These are phyloP conservation scores for Chitala chitala DNA, from an alignment of 2,113 vertebrate genomes.

Conservation along the genomic window DNA sequence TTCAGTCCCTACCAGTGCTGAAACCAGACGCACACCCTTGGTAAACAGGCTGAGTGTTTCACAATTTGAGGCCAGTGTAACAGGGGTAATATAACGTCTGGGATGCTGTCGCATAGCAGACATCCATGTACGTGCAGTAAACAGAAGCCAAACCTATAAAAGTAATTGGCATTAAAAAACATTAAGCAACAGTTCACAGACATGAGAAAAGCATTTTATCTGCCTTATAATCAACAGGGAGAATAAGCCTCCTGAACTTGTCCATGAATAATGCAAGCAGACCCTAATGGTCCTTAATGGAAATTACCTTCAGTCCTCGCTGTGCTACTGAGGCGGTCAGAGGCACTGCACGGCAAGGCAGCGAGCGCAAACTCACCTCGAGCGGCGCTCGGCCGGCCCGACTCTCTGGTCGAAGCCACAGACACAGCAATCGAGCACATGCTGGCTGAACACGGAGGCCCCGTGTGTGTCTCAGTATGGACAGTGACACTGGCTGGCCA, in stretches of 20 bases:
- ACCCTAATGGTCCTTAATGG: constrained; percentile 20
- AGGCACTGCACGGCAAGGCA: neutral
- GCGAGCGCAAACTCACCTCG: no score
- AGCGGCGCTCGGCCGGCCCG: neutral
- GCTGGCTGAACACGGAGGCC: no score
- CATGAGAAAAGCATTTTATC: neutral
- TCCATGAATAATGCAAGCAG: constrained; percentile 20
- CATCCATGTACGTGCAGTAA: neutral
- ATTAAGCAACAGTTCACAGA: constrained; percentile 5
- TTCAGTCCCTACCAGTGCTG: no score
- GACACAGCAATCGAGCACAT: no score
- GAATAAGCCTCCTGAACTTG: neutral
- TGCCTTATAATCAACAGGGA: constrained; percentile 15
- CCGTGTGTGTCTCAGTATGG: no score
- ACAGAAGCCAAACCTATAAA: neutral
- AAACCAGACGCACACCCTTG: no score
- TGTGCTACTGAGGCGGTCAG: neutral
- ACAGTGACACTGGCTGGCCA: no score
- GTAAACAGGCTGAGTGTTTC: no score
- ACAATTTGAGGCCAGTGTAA: neutral
- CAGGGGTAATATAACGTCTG: no score
- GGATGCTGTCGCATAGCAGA: neutral
- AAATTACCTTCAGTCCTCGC: constrained; percentile 1
- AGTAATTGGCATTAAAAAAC: constrained; percentile 19
- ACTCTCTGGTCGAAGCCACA: no score